Conservation (phyloP, 2,113 vertebrate species). For the Phylloscopus whistleri region DNA sequence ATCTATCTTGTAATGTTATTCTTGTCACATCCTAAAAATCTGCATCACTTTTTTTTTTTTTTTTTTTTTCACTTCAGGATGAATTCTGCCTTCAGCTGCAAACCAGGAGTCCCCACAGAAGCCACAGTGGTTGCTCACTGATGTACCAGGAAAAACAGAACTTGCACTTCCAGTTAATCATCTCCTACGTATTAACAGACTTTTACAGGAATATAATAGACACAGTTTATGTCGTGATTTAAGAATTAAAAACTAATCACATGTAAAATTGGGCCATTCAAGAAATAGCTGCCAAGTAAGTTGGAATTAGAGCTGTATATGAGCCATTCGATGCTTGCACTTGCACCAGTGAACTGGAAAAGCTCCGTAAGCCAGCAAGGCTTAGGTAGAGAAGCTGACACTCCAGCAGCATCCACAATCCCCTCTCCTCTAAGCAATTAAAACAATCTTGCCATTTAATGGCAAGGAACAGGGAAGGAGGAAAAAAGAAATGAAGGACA, state of each 20-base stretch:
- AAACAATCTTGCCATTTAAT: not conserved
- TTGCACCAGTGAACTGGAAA: slow-evolving; percentile 52
- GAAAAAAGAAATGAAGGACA: not conserved
- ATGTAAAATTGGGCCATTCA: slow-evolving; percentile 60
- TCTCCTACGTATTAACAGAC: not conserved
- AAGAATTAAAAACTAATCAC: slow-evolving; percentile 78
- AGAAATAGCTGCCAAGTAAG: slow-evolving; percentile 54
- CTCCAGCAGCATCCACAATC: not conserved
- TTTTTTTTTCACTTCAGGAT: not conserved
- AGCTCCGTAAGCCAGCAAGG: not conserved
- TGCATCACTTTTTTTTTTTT: not conserved
- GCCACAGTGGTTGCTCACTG: not conserved
- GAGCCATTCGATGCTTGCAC: not conserved
- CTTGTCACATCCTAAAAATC: slow-evolving; percentile 26
- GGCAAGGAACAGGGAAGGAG: not conserved
- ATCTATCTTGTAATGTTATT: slow-evolving; percentile 12
- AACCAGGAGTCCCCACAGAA: slow-evolving; percentile 2
- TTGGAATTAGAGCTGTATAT: slow-evolving; percentile 25
- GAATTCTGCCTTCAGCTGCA: slow-evolving; percentile 41
- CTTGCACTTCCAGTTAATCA: not conserved
- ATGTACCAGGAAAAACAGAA: not conserved
- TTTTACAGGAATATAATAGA: slow-evolving; percentile 58
- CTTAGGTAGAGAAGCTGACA: not conserved
- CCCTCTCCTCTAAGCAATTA: not conserved
- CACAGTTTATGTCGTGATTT: slow-evolving; percentile 46